A percentile compares a stretch with the other conserved stretches of the same genome.
Conservation (phyloP, 2,797 vertebrate genomes). For the Brachyrhaphis roseni region DNA sequence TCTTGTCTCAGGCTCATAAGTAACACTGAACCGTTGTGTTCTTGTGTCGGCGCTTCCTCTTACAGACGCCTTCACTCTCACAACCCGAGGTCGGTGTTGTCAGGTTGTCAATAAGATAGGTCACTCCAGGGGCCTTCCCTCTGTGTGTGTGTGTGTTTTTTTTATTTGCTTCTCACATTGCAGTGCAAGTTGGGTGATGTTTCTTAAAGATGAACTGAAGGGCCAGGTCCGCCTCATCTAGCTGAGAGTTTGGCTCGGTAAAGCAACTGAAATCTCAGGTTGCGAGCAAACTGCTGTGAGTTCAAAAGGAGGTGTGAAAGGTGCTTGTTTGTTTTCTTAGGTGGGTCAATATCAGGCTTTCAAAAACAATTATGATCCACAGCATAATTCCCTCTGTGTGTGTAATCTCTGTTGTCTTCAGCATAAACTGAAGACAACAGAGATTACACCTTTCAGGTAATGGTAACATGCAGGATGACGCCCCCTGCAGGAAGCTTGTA, state of each 20-base stretch:
- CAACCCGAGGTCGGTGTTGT: background rate
- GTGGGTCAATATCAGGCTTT: background rate
- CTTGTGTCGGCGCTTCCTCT: background rate
- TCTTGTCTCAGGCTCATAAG: background rate
- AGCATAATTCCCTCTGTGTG: no score
- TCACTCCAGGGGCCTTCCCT: background rate
- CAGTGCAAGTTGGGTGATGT: background rate
- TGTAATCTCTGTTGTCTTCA: no score
- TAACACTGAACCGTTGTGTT: background rate
- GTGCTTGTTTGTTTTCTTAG: background rate
- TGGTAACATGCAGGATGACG: background rate
- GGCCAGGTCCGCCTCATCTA: background rate
- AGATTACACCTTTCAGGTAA: background rate
- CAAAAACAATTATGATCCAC: background rate
- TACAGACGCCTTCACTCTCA: background rate
- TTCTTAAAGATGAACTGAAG: background rate
- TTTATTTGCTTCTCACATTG: background rate
- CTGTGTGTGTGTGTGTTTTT: background rate
- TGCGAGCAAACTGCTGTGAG: background rate
- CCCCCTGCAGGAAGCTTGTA: background rate
- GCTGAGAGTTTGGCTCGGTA: background rate
- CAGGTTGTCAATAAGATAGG: background rate
- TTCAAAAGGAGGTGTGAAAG: background rate
- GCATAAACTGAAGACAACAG: background rate
- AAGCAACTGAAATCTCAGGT: background rate